Conservation (phyloP, 2,888 invertebrate species). For the Catocala sponsa region DNA sequence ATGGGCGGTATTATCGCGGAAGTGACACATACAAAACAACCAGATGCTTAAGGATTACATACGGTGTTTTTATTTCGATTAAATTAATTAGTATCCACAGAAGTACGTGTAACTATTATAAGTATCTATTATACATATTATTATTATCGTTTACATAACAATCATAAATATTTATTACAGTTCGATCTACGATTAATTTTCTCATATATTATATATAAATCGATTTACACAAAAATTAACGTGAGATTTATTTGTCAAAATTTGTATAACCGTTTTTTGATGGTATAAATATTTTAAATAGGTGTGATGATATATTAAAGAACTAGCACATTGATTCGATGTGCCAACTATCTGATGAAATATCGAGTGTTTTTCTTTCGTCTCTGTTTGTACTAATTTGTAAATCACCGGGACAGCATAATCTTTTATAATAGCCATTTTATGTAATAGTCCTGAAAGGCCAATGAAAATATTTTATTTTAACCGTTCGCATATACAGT, state of each 20-base stretch:
- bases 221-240: constrained; percentile 4
- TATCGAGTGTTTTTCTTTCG: constrained; percentile 30
- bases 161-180: constrained; percentile 9
- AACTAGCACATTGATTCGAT: constrained; percentile 15
- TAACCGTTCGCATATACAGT: constrained; percentile 17
- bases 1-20: constrained; percentile 62
- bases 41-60: constrained; percentile 18
- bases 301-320: constrained; percentile 13
- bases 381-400: constrained; percentile 29
- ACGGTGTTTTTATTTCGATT: background rate
- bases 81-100: background rate
- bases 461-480: constrained; percentile 31
- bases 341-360: constrained; percentile 36
- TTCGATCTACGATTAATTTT: background rate
- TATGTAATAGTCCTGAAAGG: constrained; percentile 24
- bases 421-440: constrained; percentile 31
- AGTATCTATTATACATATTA: background rate
- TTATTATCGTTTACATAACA: background rate
- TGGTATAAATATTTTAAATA: background rate
- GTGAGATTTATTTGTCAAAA: constrained; percentile 7
- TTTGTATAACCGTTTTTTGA: background rate
- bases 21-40: constrained; percentile 57
- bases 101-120: background rate
- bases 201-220: background rate
- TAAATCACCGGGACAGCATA: constrained; percentile 33